A percentile compares a stretch with the other conserved stretches of the same genome.
Evolutionary conservation across 2,888 invertebrate species (phyloP).

Genomic region (Autographa pulchrina): DNA sequence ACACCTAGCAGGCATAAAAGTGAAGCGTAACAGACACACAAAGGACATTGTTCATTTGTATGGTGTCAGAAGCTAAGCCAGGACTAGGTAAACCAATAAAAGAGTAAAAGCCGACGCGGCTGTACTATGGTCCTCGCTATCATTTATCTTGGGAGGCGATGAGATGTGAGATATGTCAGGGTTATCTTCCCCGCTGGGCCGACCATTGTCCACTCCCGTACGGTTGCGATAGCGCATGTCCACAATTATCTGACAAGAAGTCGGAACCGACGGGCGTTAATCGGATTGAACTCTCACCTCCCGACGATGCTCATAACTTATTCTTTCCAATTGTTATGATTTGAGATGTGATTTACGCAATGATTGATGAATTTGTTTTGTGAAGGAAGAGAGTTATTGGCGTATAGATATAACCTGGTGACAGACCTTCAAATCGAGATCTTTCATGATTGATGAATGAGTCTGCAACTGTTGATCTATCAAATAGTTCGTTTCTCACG

Average conservation of each 20-base stretch:
- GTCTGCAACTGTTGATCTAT: slow-evolving; percentile 11
- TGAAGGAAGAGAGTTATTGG: slow-evolving; percentile 36
- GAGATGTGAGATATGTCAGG: slow-evolving; percentile 64
- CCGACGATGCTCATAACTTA: slow-evolving; percentile 57
- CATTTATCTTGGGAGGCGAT: slow-evolving; percentile 65
- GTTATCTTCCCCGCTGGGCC: slow-evolving; percentile 61
- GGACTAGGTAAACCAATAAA: slow-evolving; percentile 64
- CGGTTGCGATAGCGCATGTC: slow-evolving; percentile 62
- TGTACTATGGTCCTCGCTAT: slow-evolving; percentile 51
- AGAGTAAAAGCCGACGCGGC: slow-evolving; percentile 56
- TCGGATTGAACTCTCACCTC: slow-evolving; percentile 69
- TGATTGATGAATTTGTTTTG: slow-evolving; percentile 51
- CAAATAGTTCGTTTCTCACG: neutral
- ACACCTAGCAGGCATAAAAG: slow-evolving; percentile 57
- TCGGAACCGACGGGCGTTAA: slow-evolving; percentile 66
- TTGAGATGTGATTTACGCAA: slow-evolving; percentile 45
- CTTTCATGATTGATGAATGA: slow-evolving; percentile 33
- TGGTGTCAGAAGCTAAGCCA: slow-evolving; percentile 68
- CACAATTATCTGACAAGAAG: slow-evolving; percentile 69
- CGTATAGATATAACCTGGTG: slow-evolving; percentile 32
- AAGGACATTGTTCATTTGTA: slow-evolving; percentile 84
- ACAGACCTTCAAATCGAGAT: slow-evolving; percentile 31
- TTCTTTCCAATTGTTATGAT: slow-evolving; percentile 55
- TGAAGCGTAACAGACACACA: slow-evolving; percentile 75
- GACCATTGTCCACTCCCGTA: slow-evolving; percentile 63